phyloP scores from a whole-genome alignment of 2,888 invertebrate species.

The Psococerastis gibbosa region DNA sequence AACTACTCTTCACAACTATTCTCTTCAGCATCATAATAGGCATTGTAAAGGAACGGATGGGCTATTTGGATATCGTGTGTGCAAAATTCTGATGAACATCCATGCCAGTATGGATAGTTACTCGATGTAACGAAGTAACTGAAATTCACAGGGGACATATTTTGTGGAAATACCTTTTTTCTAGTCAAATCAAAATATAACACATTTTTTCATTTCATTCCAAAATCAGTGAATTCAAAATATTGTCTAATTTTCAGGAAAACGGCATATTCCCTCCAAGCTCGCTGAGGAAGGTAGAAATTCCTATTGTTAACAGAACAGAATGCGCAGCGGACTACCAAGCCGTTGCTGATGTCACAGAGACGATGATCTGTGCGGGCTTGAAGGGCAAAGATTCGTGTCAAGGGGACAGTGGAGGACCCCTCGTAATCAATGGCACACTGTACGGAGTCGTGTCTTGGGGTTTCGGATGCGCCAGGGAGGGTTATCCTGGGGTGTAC shows the following conservation, averaged over 20 bases:
- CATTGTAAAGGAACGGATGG: no score
- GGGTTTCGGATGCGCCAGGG: constrained; percentile 13
- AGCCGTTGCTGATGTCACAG: constrained; percentile 8
- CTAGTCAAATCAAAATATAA: no score
- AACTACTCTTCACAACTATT: no score
- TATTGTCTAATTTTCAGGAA: constrained; percentile 17
- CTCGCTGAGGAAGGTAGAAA: constrained; percentile 10
- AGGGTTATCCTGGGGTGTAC: constrained; percentile 14
- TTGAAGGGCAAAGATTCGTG: constrained; percentile 14
- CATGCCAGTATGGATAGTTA: no score
- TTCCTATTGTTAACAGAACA: constrained; percentile 12
- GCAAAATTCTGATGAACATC: no score
- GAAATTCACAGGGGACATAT: no score
- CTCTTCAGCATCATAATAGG: no score
- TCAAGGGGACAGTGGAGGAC: constrained; percentile 15
- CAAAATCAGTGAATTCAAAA: no score
- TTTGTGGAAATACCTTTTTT: no score
- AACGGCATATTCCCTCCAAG: constrained; percentile 18
- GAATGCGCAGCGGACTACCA: constrained; percentile 10
- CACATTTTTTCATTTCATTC: no score
- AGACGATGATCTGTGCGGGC: constrained; percentile 14
- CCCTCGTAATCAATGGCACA: constrained; percentile 10
- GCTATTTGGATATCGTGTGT: no score
- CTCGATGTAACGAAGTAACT: no score
- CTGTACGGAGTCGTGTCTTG: constrained; percentile 15